Base-by-base conservation (phyloP, 1,140 invertebrate species). In the Bombus superbus region DNA sequence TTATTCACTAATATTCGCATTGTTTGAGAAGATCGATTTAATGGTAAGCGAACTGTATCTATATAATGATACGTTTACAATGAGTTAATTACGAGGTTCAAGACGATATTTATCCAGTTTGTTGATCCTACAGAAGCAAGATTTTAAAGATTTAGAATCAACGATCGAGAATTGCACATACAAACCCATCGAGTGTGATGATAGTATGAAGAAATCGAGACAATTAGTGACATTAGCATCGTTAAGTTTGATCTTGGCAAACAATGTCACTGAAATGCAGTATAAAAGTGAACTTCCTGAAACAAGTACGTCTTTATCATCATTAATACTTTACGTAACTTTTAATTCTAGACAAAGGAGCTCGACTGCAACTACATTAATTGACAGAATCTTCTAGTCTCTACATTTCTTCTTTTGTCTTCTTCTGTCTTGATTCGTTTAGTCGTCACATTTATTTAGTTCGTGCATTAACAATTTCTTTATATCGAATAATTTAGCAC, bases 1-100 rank as follows among this genome's bases (percentile, higher is more conserved):
- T 88, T 99, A 99, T 92, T 99, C 99, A 0, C 95, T 99, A 47
- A 99, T 99, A 92, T 98, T 99, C 93, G 98, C 99, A 1, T 96
- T 99, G n/a, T 99, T 99, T 94, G 97, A 97, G 81, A 99, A 99
- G 95, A 98, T 99, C 81, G 96, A 96, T 86, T 96, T 97, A 69
- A 98, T 99, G 97, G 97, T 97, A 95, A 96, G 96, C 94, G 81
- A 66, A 72, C 25, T 72, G 13, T 40, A 42, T 28, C 22, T 42
- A 8, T n/a, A 2, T 10, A 42, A 9, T 13, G 28, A 32, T 38
- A 57, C 28, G 22, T 38, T 25, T 32, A 15, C 25, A 32, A 32
- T 32, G 32, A 32, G 32, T 47, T 9, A 68, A 40, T 15, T 10
- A 35, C n/a, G 3, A 44, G 8, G 9, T 35, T 71, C 25, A 71